Percentiles rank a stretch among this genome's conserved stretches.
These are phyloP conservation scores for Mactromeris polynyma DNA, from an alignment of 2,888 invertebrate species.

Conservation along the genomic window DNA sequence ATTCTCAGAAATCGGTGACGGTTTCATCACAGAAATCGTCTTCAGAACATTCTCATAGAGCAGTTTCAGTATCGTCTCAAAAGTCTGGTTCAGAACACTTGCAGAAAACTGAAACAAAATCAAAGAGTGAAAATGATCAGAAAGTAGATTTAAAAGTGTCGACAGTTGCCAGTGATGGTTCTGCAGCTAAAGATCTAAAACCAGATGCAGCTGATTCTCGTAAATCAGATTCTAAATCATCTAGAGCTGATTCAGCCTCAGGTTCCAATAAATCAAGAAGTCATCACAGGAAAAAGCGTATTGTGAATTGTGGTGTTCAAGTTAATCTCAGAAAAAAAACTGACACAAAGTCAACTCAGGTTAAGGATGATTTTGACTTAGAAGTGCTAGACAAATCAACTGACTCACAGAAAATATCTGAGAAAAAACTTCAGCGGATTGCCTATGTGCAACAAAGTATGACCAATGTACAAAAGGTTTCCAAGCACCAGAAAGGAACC, in stretches of 20 bases:
- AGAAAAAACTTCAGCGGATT: slow-evolving; percentile 67
- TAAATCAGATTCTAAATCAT: slow-evolving; percentile 15
- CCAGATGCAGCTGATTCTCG: background rate
- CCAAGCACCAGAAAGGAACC: slow-evolving; percentile 51
- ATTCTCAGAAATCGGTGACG: slow-evolving; percentile 27
- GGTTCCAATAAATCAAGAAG: slow-evolving; percentile 52
- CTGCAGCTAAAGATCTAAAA: slow-evolving; percentile 9
- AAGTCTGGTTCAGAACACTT: background rate
- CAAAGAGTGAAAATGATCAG: slow-evolving; percentile 7
- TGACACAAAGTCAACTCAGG: slow-evolving; percentile 77
- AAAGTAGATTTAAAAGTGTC: slow-evolving; percentile 20
- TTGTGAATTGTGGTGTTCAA: slow-evolving; percentile 81
- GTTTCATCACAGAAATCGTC: background rate
- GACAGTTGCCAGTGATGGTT: background rate
- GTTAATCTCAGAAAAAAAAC: slow-evolving; percentile 77
- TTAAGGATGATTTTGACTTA: slow-evolving; percentile 57
- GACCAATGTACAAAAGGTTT: slow-evolving; percentile 49
- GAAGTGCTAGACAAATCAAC: background rate
- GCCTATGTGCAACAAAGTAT: slow-evolving; percentile 68
- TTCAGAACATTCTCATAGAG: background rate
- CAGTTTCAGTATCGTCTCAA: background rate
- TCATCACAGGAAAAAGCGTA: slow-evolving; percentile 56
- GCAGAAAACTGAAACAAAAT: slow-evolving; percentile 4
- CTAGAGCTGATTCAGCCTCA: slow-evolving; percentile 31
- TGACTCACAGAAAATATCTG: slow-evolving; percentile 47